Evolutionary conservation across 2,888 invertebrate species (phyloP).

Genomic region (Orchestes rusci): DNA sequence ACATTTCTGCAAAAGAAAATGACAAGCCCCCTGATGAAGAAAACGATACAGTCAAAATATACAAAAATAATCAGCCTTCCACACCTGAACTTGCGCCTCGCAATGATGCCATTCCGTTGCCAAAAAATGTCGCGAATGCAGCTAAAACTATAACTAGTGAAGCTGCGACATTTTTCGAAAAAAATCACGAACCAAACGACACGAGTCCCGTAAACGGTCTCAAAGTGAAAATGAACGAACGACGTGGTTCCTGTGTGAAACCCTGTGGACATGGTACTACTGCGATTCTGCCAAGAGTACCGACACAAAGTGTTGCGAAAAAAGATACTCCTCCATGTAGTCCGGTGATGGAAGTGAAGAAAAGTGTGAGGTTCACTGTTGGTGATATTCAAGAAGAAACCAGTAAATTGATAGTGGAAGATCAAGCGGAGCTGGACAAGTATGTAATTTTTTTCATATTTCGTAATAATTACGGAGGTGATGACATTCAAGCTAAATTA

Average conservation of each 20-base stretch:
- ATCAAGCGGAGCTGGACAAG: slow-evolving; percentile 10
- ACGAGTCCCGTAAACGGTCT: slow-evolving; percentile 24
- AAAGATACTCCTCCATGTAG: slow-evolving; percentile 37
- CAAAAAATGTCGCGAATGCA: slow-evolving; percentile 35
- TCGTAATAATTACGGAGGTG: too few species aligned
- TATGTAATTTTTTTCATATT: slow-evolving; percentile 15
- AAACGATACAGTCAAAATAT: too few species aligned
- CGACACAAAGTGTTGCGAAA: slow-evolving; percentile 26
- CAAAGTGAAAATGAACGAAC: slow-evolving; percentile 17
- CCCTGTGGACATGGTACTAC: slow-evolving; percentile 43
- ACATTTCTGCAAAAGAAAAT: too few species aligned
- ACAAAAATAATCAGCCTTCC: slow-evolving; percentile 38
- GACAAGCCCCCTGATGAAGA: too few species aligned
- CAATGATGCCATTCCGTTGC: slow-evolving; percentile 30
- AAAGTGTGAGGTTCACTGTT: slow-evolving; percentile 26
- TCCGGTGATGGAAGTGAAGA: slow-evolving; percentile 36
- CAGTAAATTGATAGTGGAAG: slow-evolving; percentile 9
- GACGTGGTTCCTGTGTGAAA: slow-evolving; percentile 34
- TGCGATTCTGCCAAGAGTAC: slow-evolving; percentile 38
- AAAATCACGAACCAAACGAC: slow-evolving; percentile 29
- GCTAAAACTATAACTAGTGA: slow-evolving; percentile 30
- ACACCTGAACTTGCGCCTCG: slow-evolving; percentile 33
- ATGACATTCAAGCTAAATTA: too few species aligned
- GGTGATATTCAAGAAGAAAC: slow-evolving; percentile 16
- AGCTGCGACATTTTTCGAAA: slow-evolving; percentile 31